Base-by-base conservation (phyloP, 1,140 invertebrate genomes). In the Drosophila kikkawai region DNA sequence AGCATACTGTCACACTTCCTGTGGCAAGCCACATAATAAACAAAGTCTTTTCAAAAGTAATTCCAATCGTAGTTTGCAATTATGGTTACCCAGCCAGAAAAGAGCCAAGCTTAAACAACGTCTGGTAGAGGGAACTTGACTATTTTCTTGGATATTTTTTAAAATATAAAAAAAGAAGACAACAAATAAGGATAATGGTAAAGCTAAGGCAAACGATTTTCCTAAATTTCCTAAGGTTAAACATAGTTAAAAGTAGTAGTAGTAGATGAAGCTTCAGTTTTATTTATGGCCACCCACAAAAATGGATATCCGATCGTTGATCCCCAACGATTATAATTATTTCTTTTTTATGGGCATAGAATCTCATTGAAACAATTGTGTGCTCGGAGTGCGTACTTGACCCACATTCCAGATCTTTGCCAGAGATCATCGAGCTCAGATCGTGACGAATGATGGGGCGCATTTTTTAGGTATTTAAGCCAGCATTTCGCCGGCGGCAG, bases 401-500 rank as follows among this genome's bases (percentile, higher is more conserved):
- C 75, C 48, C 74, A 78, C 36, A 48, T 78, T 48, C 36, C 51
- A 15, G 12, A 55, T 22, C 55, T 7, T 11, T 5, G 13, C 4
- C n/a, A 12, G 13, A 39, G 29, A 66, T 42, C 63, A 4, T 1
- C 44, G 41, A 69, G 65, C 12, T 70, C 26, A n/a, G 37, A 60
- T 73, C 67, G 55, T 60, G 45, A 15, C 34, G 19, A 26, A 51
- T 73, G 70, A 73, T 73, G 53, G 36, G 45, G 69, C 69, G 48
- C 8, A 58, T 58, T 48, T 70, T n/a, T 17, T 7, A 12, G 51
- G 74, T 78, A 78, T 79, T 79, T 79, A 79, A 79, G 75, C 45
- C 41, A 32, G 45, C 9, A 44, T n/a, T 36, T 50, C 1, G 68
- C 68, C 68, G 7, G 13, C 1, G 68, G 68, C 70, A 17, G 22